phyloP scores from a whole-genome alignment of 2,888 invertebrate species.

The Euzophera pinguis region DNA sequence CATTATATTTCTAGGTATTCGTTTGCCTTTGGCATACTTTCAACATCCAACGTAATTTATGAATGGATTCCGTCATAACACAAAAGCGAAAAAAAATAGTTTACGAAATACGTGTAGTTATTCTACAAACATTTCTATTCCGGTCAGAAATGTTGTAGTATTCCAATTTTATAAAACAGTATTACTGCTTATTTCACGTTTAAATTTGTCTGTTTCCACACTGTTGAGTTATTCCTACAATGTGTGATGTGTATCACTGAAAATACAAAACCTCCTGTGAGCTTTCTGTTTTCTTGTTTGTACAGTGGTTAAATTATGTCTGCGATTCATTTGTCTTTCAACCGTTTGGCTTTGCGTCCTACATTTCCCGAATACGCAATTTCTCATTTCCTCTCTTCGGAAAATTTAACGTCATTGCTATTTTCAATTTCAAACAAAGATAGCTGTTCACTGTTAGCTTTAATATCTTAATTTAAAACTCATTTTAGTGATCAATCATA shows the following conservation, averaged over 20 bases:
- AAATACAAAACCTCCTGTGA: constrained; percentile 14
- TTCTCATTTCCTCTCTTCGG: constrained; percentile 7
- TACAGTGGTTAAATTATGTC: constrained; percentile 27
- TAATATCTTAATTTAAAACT: constrained; percentile 5
- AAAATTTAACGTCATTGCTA: constrained; percentile 9
- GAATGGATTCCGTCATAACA: constrained; percentile 5
- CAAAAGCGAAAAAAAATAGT: not conserved
- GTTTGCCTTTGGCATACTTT: not conserved
- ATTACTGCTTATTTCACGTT: not conserved
- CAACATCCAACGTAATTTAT: constrained; percentile 5
- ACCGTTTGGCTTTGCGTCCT: constrained; percentile 12
- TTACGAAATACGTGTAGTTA: not conserved
- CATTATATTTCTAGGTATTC: too few species aligned
- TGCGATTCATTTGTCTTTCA: constrained; percentile 30
- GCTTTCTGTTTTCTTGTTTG: constrained; percentile 25
- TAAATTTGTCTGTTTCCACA: not conserved
- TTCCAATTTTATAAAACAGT: constrained; percentile 1
- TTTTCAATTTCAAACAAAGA: constrained; percentile 10
- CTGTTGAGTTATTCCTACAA: not conserved
- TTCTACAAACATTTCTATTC: not conserved
- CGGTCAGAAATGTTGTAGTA: not conserved
- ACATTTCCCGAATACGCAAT: constrained; percentile 13
- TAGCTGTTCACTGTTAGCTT: not conserved
- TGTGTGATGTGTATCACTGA: constrained; percentile 3
- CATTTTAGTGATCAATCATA: constrained; percentile 8